Evolutionary conservation across 2,113 vertebrate species (phyloP).

Genomic region (Bettongia penicillata): DNA sequence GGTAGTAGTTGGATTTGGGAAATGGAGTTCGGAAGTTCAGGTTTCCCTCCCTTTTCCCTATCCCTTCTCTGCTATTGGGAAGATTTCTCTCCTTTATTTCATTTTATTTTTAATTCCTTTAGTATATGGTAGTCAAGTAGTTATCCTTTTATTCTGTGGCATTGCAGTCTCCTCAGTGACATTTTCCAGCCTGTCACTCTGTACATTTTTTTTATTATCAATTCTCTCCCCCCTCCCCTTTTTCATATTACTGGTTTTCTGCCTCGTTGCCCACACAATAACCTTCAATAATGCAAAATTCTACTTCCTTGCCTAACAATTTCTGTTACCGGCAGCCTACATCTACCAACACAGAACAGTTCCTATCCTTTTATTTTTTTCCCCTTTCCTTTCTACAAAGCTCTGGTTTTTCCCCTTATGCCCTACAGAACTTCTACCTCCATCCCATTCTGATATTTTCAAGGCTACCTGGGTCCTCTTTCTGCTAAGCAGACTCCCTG

Average conservation of each 20-base stretch:
- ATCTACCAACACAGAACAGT: background rate
- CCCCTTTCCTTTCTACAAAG: background rate
- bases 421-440: background rate
- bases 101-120: slow-evolving; percentile 38
- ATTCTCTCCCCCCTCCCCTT: slow-evolving; percentile 25
- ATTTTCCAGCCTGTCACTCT: slow-evolving; percentile 24
- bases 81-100: background rate
- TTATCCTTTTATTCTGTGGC: slow-evolving; percentile 61
- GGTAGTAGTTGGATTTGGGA: slow-evolving; percentile 49
- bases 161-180: slow-evolving; percentile 56
- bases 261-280: slow-evolving; percentile 56
- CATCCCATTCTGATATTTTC: background rate
- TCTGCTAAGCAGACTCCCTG: background rate
- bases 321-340: slow-evolving; percentile 41
- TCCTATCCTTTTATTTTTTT: slow-evolving; percentile 60
- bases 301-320: slow-evolving; percentile 5
- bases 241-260: slow-evolving; percentile 54
- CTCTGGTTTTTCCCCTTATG: background rate
- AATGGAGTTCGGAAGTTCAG: slow-evolving; percentile 35
- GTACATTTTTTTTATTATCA: slow-evolving; percentile 31
- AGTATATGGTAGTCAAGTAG: slow-evolving; percentile 53
- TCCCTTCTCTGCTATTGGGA: no score
- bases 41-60: slow-evolving; percentile 17
- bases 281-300: slow-evolving; percentile 41
- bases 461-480: background rate